These are phyloP conservation scores for Chloropsis cyanopogon DNA, from an alignment of 2,113 vertebrate genomes.

Conservation along the genomic window DNA sequence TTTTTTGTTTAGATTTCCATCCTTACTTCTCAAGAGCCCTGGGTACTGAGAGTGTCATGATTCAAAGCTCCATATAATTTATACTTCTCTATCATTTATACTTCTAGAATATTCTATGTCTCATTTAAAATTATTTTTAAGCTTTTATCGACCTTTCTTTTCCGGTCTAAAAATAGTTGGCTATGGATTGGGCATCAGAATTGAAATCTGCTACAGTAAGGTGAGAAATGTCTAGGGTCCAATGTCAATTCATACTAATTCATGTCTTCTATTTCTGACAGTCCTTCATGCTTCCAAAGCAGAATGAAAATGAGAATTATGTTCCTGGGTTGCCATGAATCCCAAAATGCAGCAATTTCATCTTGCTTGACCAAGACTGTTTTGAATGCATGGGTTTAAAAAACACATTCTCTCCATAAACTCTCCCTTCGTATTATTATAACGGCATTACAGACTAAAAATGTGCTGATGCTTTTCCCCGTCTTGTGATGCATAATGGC, in stretches of 20 bases:
- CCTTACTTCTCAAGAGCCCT: background rate
- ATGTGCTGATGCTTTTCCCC: background rate
- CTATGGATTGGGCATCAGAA: background rate
- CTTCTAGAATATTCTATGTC: background rate
- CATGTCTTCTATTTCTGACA: background rate
- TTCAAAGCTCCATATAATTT: background rate
- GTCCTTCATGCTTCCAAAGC: background rate
- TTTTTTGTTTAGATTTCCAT: background rate
- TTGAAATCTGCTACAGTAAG: background rate
- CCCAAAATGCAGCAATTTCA: background rate
- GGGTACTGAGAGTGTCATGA: background rate
- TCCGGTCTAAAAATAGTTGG: background rate
- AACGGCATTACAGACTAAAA: background rate
- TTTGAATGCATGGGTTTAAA: background rate
- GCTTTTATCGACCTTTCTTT: background rate
- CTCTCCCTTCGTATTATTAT: background rate
- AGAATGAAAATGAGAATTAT: background rate
- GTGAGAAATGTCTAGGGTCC: background rate
- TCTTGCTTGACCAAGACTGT: background rate
- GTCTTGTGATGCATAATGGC: rapidly evolving
- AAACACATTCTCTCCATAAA: background rate
- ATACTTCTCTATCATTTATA: background rate
- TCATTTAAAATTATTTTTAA: background rate
- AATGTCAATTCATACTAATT: background rate
- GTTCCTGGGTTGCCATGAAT: background rate